phyloP scores from a whole-genome alignment of 2,888 invertebrate species.

The Thymelicus sylvestris region DNA sequence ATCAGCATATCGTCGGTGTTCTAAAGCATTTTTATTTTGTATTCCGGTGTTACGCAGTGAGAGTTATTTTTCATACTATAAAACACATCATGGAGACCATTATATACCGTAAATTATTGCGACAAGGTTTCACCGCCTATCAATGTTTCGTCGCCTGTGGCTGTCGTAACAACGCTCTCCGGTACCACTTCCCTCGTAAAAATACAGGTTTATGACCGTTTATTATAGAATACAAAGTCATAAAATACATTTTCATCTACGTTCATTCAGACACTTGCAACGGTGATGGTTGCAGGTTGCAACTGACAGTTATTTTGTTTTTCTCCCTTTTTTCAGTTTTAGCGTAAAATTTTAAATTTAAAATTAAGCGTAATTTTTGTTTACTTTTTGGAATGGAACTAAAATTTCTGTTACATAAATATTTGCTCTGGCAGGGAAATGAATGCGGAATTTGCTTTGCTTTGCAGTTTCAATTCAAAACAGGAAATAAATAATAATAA shows the following conservation, averaged over 20 bases:
- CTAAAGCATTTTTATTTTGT: conserved; percentile 35
- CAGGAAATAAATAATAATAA: too few relatives aligned
- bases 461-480: too few relatives aligned
- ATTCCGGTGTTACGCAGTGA: conserved; percentile 30
- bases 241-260: conserved; percentile 21
- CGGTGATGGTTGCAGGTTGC: too few relatives aligned
- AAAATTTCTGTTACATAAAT: too few relatives aligned
- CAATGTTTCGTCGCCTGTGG: conserved; percentile 62
- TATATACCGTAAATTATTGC: conserved; percentile 63
- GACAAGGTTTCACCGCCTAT: conserved; percentile 65
- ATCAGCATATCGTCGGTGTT: neutral
- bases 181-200: conserved; percentile 66
- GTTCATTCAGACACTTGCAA: conserved; percentile 5
- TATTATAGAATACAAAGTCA: conserved; percentile 47
- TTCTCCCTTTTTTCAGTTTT: too few relatives aligned
- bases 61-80: conserved; percentile 66
- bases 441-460: too few relatives aligned
- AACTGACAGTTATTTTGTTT: too few relatives aligned
- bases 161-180: conserved; percentile 51
- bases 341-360: too few relatives aligned
- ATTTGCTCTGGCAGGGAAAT: too few relatives aligned
- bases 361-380: too few relatives aligned
- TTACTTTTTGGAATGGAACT: too few relatives aligned
- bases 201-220: conserved; percentile 57
- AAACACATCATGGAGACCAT: conserved; percentile 66